Conservation (phyloP, 1,140 invertebrate species). For the Helicoverpa armigera region DNA sequence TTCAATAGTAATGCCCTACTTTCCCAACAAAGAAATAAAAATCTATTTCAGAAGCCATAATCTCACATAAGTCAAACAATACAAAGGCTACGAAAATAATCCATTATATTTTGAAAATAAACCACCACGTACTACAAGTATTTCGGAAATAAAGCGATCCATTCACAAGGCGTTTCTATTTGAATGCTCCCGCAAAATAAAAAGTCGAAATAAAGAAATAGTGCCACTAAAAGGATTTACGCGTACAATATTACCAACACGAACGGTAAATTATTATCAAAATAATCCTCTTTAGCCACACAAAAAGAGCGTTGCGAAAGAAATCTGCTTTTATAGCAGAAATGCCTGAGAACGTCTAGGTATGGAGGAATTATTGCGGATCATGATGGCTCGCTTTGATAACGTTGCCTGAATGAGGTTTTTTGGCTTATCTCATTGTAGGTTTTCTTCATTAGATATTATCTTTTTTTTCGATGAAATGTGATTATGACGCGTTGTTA, state of each 20-base stretch:
- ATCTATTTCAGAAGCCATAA: background rate
- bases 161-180: conserved; percentile 45
- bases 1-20: background rate
- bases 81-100: background rate
- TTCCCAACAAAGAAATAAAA: background rate
- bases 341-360: conserved; percentile 22
- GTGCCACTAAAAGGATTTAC: conserved; percentile 52
- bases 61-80: conserved; percentile 1
- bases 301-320: conserved; percentile 44
- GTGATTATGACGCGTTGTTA: background rate
- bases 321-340: conserved; percentile 48
- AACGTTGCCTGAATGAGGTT: conserved; percentile 30
- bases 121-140: conserved; percentile 13
- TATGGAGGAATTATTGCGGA: conserved; percentile 44
- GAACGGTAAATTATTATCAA: conserved; percentile 54
- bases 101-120: conserved; percentile 14
- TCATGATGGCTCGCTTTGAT: conserved; percentile 20
- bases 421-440: conserved; percentile 28
- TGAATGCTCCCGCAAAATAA: conserved; percentile 43
- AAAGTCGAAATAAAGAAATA: conserved; percentile 50
- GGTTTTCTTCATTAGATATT: background rate
- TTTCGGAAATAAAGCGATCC: conserved; percentile 41
- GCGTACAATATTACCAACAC: conserved; percentile 48
- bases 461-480: background rate
- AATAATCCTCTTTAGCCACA: conserved; percentile 47